phyloP scores from a whole-genome alignment of 2,888 invertebrate genomes.

The Drepana falcataria region DNA sequence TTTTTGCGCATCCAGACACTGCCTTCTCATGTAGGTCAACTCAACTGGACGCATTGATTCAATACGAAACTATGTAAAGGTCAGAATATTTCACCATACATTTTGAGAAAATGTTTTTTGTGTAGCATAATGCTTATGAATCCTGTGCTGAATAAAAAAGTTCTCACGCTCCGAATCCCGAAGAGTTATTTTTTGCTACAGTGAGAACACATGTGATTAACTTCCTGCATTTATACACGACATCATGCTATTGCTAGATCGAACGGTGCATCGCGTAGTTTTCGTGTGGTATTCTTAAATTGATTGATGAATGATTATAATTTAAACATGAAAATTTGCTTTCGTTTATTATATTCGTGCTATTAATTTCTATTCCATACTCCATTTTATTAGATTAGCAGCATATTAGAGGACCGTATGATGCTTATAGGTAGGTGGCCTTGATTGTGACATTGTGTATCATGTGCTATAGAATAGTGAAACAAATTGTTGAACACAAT shows the following conservation, averaged over 20 bases:
- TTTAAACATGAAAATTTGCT: slow-evolving; percentile 10
- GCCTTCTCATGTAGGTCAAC: slow-evolving; percentile 34
- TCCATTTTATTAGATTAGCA: slow-evolving; percentile 10
- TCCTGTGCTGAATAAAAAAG: slow-evolving; percentile 40
- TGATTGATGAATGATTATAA: slow-evolving; percentile 3
- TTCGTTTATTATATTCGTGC: slow-evolving; percentile 20
- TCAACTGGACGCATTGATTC: slow-evolving; percentile 19
- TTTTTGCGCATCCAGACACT: slow-evolving; percentile 52
- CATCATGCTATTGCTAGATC: slow-evolving; percentile 15
- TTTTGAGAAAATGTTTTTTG: slow-evolving; percentile 44
- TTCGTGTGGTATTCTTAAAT: no score
- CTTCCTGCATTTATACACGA: slow-evolving; percentile 48
- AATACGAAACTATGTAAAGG: slow-evolving; percentile 43
- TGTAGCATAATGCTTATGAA: slow-evolving; percentile 48
- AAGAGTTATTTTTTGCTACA: slow-evolving; percentile 39
- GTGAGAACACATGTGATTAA: slow-evolving; percentile 42
- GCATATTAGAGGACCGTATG: slow-evolving; percentile 27
- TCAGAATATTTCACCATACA: slow-evolving; percentile 49
- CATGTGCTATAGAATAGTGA: slow-evolving; percentile 21
- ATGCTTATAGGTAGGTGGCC: slow-evolving; percentile 61
- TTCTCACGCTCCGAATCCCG: slow-evolving; percentile 58
- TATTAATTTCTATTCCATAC: slow-evolving; percentile 14
- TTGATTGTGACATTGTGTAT: slow-evolving; percentile 62
- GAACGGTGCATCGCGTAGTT: slow-evolving; percentile 9
- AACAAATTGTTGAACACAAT: slow-evolving; percentile 26